phyloP scores from a whole-genome alignment of 2,113 vertebrate species.

The Talpa occidentalis region DNA sequence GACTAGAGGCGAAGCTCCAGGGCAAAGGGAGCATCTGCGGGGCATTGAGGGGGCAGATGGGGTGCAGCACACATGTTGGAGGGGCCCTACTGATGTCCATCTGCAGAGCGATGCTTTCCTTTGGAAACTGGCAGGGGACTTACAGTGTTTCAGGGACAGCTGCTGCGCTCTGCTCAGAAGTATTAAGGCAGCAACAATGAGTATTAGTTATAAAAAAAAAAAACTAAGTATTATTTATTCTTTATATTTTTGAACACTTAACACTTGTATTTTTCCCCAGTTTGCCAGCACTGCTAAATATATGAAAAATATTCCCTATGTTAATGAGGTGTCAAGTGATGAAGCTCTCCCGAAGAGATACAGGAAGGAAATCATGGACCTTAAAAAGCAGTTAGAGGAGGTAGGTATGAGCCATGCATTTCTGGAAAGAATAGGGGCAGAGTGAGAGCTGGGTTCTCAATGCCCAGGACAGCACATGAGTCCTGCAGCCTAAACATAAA shows the following conservation, averaged over 20 bases:
- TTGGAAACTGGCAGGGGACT: background rate
- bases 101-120: no score
- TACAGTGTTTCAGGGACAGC: background rate
- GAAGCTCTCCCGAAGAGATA: constrained; percentile 95
- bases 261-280: constrained; percentile 79
- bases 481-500: background rate
- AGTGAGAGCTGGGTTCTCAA: background rate
- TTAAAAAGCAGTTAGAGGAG: constrained; percentile 93
- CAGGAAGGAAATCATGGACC: constrained; percentile 95
- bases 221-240: constrained; percentile 13
- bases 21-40: background rate
- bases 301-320: constrained; percentile 97
- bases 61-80: background rate
- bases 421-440: background rate
- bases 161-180: background rate
- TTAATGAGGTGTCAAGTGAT: constrained; percentile 97
- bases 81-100: no score
- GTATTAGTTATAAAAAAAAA: background rate
- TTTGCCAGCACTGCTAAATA: constrained; percentile 97
- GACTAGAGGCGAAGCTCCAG: background rate
- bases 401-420: constrained; percentile 74
- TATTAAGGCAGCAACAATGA: background rate
- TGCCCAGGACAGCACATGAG: background rate
- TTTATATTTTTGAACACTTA: background rate
- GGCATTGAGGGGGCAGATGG: background rate